Percentiles rank a stretch among this genome's conserved stretches.
phyloP scores from a whole-genome alignment of 2,113 vertebrate genomes.

The Solenodon paradoxus region DNA sequence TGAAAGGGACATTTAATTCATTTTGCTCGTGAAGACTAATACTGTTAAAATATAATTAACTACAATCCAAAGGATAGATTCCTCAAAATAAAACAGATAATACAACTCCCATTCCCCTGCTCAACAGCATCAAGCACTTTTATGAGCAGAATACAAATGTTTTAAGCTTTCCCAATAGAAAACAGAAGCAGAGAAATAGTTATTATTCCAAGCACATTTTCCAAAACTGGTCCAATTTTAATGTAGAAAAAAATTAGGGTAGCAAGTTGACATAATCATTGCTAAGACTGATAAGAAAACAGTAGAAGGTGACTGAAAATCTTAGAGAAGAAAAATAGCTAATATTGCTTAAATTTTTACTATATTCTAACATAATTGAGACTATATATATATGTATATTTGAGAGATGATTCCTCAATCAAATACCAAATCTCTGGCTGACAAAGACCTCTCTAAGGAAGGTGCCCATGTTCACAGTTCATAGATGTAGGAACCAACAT shows the following conservation, averaged over 20 bases:
- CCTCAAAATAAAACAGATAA: background rate
- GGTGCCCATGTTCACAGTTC: background rate
- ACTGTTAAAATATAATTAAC: background rate
- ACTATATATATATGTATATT: background rate
- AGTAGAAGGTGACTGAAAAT: background rate
- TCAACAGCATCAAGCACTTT: background rate
- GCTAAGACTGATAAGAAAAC: background rate
- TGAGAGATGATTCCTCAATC: background rate
- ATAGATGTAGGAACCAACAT: background rate
- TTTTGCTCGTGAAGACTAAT: background rate
- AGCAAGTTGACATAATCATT: background rate
- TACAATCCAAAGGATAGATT: background rate
- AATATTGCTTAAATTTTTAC: background rate
- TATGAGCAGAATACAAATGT: background rate
- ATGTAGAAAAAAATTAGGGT: background rate
- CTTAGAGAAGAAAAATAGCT: background rate
- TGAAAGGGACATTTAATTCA: background rate
- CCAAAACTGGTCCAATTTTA: background rate
- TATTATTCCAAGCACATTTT: background rate
- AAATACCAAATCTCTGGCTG: background rate
- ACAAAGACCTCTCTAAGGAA: background rate
- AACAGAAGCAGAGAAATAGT: background rate
- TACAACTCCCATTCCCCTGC: background rate
- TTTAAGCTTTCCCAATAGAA: constrained; percentile 12
- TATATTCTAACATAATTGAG: background rate